A percentile compares a stretch with the other conserved stretches of the same genome.
phyloP scores from a whole-genome alignment of 2,113 vertebrate genomes.

The Zonotrichia leucophrys region DNA sequence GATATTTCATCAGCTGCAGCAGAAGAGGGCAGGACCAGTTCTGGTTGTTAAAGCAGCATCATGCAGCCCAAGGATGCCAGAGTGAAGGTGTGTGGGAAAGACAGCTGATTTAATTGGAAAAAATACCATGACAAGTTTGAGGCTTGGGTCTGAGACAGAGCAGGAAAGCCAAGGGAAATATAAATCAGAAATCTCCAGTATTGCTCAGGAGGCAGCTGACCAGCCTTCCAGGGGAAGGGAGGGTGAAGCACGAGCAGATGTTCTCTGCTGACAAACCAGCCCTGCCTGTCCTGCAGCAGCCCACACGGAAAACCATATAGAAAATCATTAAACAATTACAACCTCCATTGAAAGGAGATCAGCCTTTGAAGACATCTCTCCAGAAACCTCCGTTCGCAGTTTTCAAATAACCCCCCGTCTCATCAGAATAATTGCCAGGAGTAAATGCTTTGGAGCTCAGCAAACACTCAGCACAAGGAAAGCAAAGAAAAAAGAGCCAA shows the following conservation, averaged over 20 bases:
- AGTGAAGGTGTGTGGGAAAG: neutral
- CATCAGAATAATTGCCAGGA: neutral
- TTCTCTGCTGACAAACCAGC: neutral
- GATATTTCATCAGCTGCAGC: neutral
- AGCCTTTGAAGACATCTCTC: constrained; percentile 35
- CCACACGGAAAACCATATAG: neutral
- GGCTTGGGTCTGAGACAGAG: neutral
- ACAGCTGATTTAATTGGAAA: neutral
- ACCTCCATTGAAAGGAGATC: neutral
- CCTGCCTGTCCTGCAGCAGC: neutral
- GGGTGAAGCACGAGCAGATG: neutral
- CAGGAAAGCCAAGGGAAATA: neutral
- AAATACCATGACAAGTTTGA: neutral
- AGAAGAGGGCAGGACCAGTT: neutral
- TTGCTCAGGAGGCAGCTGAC: neutral
- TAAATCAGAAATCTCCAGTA: neutral
- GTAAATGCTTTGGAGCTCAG: neutral
- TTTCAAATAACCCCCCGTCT: neutral
- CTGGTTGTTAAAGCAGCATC: neutral
- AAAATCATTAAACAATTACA: constrained; percentile 63
- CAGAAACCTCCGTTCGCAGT: neutral
- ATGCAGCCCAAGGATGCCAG: neutral
- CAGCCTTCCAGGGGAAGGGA: neutral
- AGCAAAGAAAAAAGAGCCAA: neutral
- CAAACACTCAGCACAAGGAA: neutral